Evolutionary conservation across 2,797 vertebrate genomes (phyloP).

Genomic region (Hippoglossus hippoglossus): DNA sequence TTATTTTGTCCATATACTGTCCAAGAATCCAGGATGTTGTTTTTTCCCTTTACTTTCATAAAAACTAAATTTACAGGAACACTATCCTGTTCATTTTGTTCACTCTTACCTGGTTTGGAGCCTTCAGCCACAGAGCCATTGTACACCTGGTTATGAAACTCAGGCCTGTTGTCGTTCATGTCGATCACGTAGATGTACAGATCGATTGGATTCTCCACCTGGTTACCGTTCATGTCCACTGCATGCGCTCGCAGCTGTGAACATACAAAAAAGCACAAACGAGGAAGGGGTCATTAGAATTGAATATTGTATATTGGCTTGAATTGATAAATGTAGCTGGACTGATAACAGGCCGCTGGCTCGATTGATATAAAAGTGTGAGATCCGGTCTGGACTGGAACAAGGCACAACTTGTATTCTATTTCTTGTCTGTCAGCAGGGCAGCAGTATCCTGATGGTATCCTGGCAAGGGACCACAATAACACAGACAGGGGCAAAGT

Average conservation of each 20-base stretch:
- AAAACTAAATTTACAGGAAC: no score
- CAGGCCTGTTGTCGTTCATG: constrained; percentile 99
- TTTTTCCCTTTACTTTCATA: no score
- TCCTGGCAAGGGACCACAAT: constrained; percentile 48
- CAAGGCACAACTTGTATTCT: constrained; percentile 41
- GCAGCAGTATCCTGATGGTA: constrained; percentile 56
- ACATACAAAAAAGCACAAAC: constrained; percentile 20
- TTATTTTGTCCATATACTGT: no score
- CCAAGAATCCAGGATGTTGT: no score
- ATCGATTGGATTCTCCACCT: constrained; percentile 98
- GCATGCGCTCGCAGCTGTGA: constrained; percentile 94
- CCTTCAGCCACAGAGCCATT: constrained; percentile 97
- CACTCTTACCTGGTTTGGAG: constrained; percentile 93
- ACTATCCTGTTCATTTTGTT: no score
- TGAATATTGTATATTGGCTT: not conserved
- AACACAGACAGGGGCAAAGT: constrained; percentile 56
- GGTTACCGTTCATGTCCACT: constrained; percentile 98
- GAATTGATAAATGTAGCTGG: constrained; percentile 18
- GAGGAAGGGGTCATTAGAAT: constrained; percentile 14
- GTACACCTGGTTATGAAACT: constrained; percentile 96
- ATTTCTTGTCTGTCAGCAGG: constrained; percentile 52
- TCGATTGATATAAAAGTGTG: constrained; percentile 38
- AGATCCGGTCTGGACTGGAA: not conserved
- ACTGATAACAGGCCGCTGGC: constrained; percentile 12
- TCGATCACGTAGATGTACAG: constrained; percentile 99